These are phyloP conservation scores for Hermaeophaga mercurialis DNA, from an alignment of 2,888 invertebrate genomes.

Conservation along the genomic window DNA sequence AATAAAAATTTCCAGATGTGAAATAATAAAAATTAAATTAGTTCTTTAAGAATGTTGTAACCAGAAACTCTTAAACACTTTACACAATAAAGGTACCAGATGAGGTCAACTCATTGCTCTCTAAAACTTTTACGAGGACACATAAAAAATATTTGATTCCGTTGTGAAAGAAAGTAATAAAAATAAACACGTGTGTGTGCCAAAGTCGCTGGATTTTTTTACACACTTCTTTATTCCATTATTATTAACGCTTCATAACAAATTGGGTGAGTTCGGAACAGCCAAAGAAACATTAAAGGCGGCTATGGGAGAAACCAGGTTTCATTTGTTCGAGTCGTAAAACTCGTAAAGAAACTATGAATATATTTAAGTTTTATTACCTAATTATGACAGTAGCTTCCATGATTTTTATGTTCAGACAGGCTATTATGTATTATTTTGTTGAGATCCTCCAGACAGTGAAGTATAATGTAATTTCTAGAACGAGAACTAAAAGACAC, in stretches of 20 bases:
- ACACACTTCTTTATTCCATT: conserved; percentile 32
- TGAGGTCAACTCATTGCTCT: conserved; percentile 35
- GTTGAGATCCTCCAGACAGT: conserved; percentile 32
- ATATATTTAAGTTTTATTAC: conserved; percentile 42
- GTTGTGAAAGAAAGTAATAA: conserved; percentile 45
- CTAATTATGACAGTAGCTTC: conserved; percentile 43
- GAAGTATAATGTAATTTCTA: conserved; percentile 19
- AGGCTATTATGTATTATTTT: conserved; percentile 41
- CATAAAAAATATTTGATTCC: conserved; percentile 39
- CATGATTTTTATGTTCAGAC: conserved; percentile 37
- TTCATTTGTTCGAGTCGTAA: conserved; percentile 37
- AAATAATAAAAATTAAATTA: conserved; percentile 7
- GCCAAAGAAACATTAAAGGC: conserved; percentile 29
- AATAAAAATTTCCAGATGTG: background rate
- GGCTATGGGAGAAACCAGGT: conserved; percentile 33
- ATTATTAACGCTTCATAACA: conserved; percentile 38
- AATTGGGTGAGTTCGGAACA: conserved; percentile 37
- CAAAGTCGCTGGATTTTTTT: conserved; percentile 29
- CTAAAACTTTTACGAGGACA: conserved; percentile 34
- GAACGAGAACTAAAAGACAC: conserved; percentile 19
- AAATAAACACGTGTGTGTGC: conserved; percentile 42
- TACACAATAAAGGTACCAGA: conserved; percentile 22
- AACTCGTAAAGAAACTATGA: conserved; percentile 41
- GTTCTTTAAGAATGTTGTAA: conserved; percentile 7
- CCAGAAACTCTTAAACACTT: conserved; percentile 9